Conservation (phyloP, 2,113 vertebrate genomes). For the Chrysemys picta region DNA sequence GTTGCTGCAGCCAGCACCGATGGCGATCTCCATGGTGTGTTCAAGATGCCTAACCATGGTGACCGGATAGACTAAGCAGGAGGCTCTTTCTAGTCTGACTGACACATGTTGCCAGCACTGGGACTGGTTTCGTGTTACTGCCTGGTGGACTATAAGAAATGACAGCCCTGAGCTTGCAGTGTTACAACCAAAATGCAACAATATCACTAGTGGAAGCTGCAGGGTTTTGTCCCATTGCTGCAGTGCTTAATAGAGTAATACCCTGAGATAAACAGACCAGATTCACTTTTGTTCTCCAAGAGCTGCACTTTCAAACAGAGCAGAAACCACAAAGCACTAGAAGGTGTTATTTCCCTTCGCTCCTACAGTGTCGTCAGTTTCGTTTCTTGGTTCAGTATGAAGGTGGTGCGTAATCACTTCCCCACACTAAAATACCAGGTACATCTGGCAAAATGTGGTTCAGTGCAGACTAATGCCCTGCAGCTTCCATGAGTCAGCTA, state of each 20-base stretch:
- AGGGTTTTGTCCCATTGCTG: neutral
- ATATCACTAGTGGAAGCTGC: neutral
- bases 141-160: neutral
- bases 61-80: neutral
- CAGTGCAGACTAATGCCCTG: neutral
- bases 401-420: neutral
- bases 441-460: neutral
- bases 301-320: neutral
- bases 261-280: neutral
- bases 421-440: neutral
- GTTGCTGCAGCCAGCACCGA: neutral
- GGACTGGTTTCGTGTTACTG: neutral
- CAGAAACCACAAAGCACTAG: neutral
- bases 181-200: neutral
- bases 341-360: neutral
- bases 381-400: neutral
- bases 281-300: neutral
- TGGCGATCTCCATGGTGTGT: neutral
- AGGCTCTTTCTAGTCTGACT: neutral
- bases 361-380: neutral
- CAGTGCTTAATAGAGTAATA: neutral
- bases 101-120: too few species aligned
- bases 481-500: neutral
- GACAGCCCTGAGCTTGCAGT: neutral
- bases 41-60: neutral